Evolutionary conservation across 2,113 vertebrate species (phyloP).

Genomic region (Microcebus ravelobensis): DNA sequence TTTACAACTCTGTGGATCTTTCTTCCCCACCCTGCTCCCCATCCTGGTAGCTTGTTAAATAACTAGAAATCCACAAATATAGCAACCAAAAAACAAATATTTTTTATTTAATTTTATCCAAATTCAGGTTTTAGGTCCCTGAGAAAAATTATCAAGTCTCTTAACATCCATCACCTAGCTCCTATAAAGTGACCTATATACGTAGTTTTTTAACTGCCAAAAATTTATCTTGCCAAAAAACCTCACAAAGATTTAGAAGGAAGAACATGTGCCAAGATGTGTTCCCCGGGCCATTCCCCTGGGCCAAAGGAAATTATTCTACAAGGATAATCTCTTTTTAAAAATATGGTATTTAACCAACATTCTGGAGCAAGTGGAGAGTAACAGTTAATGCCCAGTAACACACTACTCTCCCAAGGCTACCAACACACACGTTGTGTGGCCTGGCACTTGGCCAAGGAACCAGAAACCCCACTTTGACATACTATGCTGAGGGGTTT

Average conservation of each 20-base stretch:
- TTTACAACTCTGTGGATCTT: neutral
- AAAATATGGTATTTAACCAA: neutral
- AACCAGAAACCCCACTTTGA: neutral
- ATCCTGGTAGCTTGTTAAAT: constrained; percentile 42
- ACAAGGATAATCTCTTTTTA: neutral
- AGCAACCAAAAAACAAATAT: constrained; percentile 43
- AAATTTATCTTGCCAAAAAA: constrained; percentile 34
- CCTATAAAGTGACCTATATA: constrained; percentile 37
- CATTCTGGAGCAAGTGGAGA: neutral
- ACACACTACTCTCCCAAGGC: neutral
- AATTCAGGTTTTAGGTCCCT: constrained; percentile 78
- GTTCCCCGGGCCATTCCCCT: neutral
- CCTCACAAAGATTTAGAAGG: neutral
- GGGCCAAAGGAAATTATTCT: neutral
- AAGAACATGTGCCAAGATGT: neutral
- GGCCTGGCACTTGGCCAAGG: no score
- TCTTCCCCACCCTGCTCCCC: neutral
- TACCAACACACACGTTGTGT: neutral
- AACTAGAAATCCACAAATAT: constrained; percentile 64
- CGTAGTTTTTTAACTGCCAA: constrained; percentile 7
- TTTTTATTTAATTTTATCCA: constrained; percentile 70
- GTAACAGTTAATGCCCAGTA: neutral
- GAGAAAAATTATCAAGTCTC: constrained; percentile 74
- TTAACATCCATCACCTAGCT: constrained; percentile 28
- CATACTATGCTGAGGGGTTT: neutral